These are phyloP conservation scores for Brevimyrus niger DNA, from an alignment of 2,113 vertebrate genomes.

Conservation along the genomic window DNA sequence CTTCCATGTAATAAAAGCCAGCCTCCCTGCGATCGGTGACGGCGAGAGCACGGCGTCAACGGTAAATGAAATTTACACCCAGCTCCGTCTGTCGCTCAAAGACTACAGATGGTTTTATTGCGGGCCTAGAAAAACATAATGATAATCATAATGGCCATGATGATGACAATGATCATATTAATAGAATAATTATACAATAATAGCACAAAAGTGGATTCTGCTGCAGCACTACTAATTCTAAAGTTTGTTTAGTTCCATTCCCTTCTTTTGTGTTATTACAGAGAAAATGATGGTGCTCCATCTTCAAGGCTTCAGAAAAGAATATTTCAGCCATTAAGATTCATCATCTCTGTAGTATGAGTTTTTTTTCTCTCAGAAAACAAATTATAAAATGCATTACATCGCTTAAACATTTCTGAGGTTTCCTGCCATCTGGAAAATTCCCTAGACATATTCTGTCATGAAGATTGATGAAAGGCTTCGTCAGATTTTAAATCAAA, in stretches of 20 bases:
- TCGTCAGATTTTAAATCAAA: neutral
- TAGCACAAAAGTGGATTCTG: neutral
- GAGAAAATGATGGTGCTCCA: neutral
- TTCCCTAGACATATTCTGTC: neutral
- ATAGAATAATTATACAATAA: neutral
- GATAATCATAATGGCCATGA: neutral
- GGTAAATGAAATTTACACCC: constrained; percentile 18
- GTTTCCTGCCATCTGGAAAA: constrained; percentile 4
- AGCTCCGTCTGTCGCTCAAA: constrained; percentile 7
- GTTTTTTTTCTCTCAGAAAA: neutral
- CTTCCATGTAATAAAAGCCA: constrained; percentile 20
- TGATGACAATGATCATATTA: neutral
- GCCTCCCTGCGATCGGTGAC: neutral
- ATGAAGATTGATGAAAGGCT: neutral
- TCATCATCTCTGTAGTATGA: neutral
- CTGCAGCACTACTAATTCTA: neutral
- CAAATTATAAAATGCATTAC: neutral
- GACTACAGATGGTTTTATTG: neutral
- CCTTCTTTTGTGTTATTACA: neutral
- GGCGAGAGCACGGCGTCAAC: neutral
- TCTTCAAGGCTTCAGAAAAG: neutral
- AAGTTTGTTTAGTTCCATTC: neutral
- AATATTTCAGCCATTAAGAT: neutral
- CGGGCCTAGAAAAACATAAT: neutral
- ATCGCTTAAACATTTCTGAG: neutral